Percentiles rank a stretch among this genome's conserved stretches.
Conservation (phyloP, 2,113 vertebrate species). For the Tylochromis polylepis region DNA sequence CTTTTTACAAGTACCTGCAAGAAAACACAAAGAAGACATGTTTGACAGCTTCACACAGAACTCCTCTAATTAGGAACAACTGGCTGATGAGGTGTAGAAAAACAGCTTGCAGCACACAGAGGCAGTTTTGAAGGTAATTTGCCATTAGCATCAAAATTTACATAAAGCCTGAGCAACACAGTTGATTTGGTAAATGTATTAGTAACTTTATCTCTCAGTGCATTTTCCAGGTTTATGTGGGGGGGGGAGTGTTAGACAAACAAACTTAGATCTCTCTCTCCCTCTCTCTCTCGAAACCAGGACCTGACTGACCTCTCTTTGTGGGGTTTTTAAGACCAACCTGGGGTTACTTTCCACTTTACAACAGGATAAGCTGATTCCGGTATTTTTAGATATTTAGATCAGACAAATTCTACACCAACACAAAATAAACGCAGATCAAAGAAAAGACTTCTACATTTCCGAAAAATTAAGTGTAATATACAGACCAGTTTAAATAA, state of each 20-base stretch:
- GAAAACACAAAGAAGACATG: constrained; percentile 24
- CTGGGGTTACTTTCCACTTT: background rate
- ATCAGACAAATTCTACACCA: background rate
- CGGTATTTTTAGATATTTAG: background rate
- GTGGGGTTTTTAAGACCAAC: background rate
- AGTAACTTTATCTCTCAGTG: background rate
- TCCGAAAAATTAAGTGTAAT: background rate
- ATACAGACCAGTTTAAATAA: background rate
- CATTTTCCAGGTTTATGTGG: background rate
- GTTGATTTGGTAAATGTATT: background rate
- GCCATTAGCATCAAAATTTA: background rate
- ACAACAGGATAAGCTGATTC: background rate
- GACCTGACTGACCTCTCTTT: background rate
- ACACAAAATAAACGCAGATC: background rate
- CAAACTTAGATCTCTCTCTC: too few relatives aligned
- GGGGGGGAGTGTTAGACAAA: background rate
- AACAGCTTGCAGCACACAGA: background rate
- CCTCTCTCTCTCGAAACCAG: too few relatives aligned
- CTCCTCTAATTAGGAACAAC: constrained; percentile 55
- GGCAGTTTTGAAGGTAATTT: background rate
- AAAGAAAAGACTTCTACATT: background rate
- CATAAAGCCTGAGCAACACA: background rate
- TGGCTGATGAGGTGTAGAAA: constrained; percentile 34
- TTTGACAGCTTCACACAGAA: constrained; percentile 24
- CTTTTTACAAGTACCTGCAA: constrained; percentile 16